Percentiles rank a stretch among this genome's conserved stretches.
phyloP scores from a whole-genome alignment of 2,888 invertebrate species.

The Anodontia alba region DNA sequence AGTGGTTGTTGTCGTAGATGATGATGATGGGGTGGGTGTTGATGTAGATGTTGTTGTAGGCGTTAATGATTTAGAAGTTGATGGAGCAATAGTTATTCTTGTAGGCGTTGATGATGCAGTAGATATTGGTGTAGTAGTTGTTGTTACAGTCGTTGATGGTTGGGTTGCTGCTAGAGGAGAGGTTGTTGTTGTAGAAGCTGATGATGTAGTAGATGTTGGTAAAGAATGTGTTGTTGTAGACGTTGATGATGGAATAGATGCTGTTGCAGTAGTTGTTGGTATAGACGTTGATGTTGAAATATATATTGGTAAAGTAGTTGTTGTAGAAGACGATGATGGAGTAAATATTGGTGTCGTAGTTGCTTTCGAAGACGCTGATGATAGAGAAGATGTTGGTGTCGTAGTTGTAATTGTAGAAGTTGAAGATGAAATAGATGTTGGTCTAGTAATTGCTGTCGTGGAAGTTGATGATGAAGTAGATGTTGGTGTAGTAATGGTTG shows the following conservation, averaged over 20 bases:
- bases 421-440: not conserved
- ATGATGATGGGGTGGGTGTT: not conserved
- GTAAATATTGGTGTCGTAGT: not conserved
- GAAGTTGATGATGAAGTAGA: not conserved
- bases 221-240: slow-evolving; percentile 3
- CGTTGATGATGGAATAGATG: no score
- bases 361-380: not conserved
- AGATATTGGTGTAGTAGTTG: no score
- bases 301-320: no score
- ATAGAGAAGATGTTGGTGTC: not conserved
- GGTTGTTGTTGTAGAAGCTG: slow-evolving; percentile 10
- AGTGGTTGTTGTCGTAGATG: no score
- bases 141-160: not conserved
- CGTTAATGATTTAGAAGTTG: no score
- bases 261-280: no score
- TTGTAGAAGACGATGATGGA: no score
- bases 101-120: no score
- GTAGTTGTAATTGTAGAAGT: not conserved
- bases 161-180: not conserved
- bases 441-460: not conserved
- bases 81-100: no score
- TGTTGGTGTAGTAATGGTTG: not conserved
- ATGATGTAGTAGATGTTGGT: slow-evolving; percentile 17
- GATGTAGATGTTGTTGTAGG: not conserved
- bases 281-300: no score